Base-by-base conservation (phyloP, 1,140 invertebrate species). In the Macrocentrus cingulum region DNA sequence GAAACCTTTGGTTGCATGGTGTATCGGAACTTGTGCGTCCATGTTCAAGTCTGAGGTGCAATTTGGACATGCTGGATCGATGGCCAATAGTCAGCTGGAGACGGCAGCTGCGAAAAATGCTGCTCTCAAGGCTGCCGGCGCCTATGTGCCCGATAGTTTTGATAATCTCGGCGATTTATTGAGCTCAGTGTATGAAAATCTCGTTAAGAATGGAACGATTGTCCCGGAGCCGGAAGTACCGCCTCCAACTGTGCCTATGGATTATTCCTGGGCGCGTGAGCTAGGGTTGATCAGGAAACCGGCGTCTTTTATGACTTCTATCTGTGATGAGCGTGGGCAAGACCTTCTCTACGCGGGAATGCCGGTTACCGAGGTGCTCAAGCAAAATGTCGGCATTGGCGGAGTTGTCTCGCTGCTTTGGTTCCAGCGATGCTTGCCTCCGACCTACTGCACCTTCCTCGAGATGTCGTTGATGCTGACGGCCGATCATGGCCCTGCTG, bases 391-490 rank as follows among this genome's bases (percentile, higher is more conserved):
- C 59, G 97, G 98, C 16, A 94, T 99, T 61, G 98, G 98, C 16
- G 97, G 97, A 20, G 97, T 99, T 2, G 90, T 99, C 44, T 95
- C 94, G 20, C 79, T 99, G 34, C 81, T 99, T 2, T 99, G 98
- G 98, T 99, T 99, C 86, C 97, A 99, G 75, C 86, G 95, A 34
- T 92, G 95, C 68, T 81, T 99, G 11, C 97, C 97, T 0, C 81
- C 88, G 0, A 95, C 95, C 76, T 95, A 95, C 19, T 94, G 92
- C 75, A 97, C 97, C 80, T 99, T 99, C 84, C 89, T 99, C 64
- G 98, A 99, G 83, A 98, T 99, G 92, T 97, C 96, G 70, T 81
- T 99, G 22, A 98, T 99, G 88, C 91, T 99, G 23, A 99, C 98
- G 0, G 98, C 98, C 45, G 98, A 99, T 82, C 98, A 99, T 76